Evolutionary conservation across 2,888 invertebrate species (phyloP), one percentile per base, ranked within the genome.

Genomic region (Apodemia zela): DNA sequence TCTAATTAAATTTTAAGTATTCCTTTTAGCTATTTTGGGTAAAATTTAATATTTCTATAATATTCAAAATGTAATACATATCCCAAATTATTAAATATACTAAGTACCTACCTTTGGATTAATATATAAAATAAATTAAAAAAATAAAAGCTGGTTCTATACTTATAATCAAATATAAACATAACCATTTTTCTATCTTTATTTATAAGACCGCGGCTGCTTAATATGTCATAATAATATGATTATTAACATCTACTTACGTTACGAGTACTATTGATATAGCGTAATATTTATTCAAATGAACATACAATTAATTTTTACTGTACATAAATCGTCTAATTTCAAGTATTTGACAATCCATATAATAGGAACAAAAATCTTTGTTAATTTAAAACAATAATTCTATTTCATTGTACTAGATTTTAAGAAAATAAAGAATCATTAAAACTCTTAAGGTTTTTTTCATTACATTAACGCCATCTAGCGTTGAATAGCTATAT

Each of bases 401-500:
- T 57, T 54, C 45, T 8, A 49, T 33, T 64, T 67, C 62, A 67
- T 66, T 68, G 57, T 68, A 58, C 33, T 62, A 69, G 68, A 61
- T 60, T 67, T 61, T 72, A 71, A 70, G 71, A 62, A 72, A 69
- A 69, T 68, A 68, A 67, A 65, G 58, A 65, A 69, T 69, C 42
- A 42, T 63, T 65, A 65, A 66, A 65, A 58, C 66, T 64, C 66
- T 64, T 21, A 35, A 11, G 45, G 25, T 35, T 25, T 62, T 61
- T 60, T 61, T 61, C 63, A 49, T 49, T 59, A 60, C 54, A 17
- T 63, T 65, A 66, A 61, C 74, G 79, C 78, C 84, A 84, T 81
- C 87, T 86, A 78, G 72, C 66, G 68, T 54, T 64, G 72, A 80
- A 70, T 84, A 82, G 84, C 69, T 6, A n/a, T 59, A 69, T 54